Conservation (phyloP, 2,888 invertebrate species). For the Geophilus truncorum region DNA sequence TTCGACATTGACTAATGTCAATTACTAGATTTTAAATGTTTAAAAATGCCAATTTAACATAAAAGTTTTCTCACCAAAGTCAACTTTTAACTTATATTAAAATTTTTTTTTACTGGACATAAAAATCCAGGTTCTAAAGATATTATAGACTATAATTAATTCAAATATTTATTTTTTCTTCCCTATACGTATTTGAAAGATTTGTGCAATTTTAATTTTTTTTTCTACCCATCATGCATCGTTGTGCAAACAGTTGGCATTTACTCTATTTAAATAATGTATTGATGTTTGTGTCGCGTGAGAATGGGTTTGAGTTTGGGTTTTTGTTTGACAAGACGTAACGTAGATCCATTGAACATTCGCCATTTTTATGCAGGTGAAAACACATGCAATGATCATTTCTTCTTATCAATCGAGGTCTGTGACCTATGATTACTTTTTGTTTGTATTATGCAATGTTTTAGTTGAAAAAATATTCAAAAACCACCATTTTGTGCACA, state of each 20-base stretch:
- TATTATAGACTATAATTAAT: no score
- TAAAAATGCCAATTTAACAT: no score
- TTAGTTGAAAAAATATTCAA: background rate
- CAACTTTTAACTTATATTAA: no score
- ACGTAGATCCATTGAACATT: background rate
- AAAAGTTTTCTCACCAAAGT: no score
- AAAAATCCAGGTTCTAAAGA: no score
- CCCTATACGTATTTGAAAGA: background rate
- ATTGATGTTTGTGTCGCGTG: background rate
- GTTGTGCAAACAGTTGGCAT: background rate
- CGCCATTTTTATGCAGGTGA: constrained; percentile 6
- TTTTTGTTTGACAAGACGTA: background rate
- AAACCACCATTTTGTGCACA: background rate
- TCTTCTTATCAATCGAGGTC: background rate
- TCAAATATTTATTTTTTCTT: no score
- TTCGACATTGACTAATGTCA: no score
- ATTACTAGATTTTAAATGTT: no score
- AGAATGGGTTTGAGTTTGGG: background rate
- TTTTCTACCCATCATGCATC: background rate
- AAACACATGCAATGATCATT: background rate
- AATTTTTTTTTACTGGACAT: no score
- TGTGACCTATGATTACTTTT: constrained; percentile 9
- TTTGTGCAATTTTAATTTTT: background rate
- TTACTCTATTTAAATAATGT: background rate
- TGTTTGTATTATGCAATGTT: background rate